Evolutionary conservation across 2,797 vertebrate genomes (phyloP), one percentile per base, ranked within the genome.

Genomic region (Coluber constrictor): DNA sequence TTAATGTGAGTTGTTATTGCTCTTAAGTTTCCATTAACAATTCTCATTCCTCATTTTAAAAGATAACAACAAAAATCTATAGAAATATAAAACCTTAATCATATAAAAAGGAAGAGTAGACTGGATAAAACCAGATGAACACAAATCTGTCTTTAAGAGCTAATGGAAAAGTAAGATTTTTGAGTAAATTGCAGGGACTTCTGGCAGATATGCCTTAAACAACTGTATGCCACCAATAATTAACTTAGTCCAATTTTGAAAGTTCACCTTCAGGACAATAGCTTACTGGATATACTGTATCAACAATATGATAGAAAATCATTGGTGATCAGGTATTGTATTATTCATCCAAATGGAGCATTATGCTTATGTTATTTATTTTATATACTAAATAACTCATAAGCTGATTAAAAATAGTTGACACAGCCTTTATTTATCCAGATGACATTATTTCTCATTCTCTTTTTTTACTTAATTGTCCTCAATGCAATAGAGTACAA

Each of bases 81-180:
- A 91, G 88, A 6, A 94, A 95, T 94, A 87, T 88, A 94, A 96
- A 97, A 74, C 94, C 96, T 96, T 94, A 94, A 94, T 97, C 97
- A 97, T 95, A 90, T 96, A 97, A 96, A 79, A 96, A 96, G 96
- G 96, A 96, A 97, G 96, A 95, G 86, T 94, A 95, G 95, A 96
- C 94, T 96, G 96, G 96, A 97, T 95, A 95, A 97, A 97, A 96
- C 95, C 97, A 97, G 96, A 95, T 95, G 95, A 97, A 97, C 94
- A 96, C 96, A 97, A 97, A 97, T 96, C 95, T 97, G 93, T 97
- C 96, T 95, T 97, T 94, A 96, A 97, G 97, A 97, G 93, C 96
- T 96, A 97, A 96, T 56, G 94, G 93, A 93, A 93, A 96, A 93
- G 87, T 96, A 95, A 97, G 96, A 95, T 94, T 97, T 97, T 95